These are phyloP conservation scores for Gallinago paraguaiae DNA, from an alignment of 2,113 vertebrate genomes.

Conservation along the genomic window DNA sequence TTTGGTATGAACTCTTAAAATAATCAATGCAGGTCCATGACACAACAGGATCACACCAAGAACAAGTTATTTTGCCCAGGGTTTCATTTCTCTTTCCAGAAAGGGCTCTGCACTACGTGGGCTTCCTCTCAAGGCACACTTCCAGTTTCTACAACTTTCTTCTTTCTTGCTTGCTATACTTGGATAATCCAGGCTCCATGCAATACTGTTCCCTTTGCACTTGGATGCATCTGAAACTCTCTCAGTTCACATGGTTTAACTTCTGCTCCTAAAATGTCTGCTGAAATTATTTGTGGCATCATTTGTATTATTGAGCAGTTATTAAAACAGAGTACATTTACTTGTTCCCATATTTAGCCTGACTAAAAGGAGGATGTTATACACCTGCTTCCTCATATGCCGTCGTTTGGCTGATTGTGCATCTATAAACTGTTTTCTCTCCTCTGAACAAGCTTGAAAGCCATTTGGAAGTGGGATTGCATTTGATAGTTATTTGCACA, in stretches of 20 bases:
- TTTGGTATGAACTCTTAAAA: not conserved
- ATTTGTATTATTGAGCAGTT: not conserved
- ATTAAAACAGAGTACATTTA: not conserved
- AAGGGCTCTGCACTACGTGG: not conserved
- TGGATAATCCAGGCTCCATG: not conserved
- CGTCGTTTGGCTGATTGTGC: fast-evolving
- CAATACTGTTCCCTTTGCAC: not conserved
- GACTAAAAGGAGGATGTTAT: not conserved
- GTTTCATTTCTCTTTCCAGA: not conserved
- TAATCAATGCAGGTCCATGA: not conserved
- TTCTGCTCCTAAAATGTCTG: not conserved
- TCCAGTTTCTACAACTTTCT: not conserved
- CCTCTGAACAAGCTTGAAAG: not conserved
- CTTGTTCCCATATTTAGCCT: not conserved
- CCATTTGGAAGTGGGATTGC: not conserved
- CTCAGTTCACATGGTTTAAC: not conserved
- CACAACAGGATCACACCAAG: not conserved
- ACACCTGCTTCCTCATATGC: not conserved
- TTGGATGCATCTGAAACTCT: not conserved
- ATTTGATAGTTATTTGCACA: not conserved
- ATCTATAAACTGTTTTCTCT: not conserved
- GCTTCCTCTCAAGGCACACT: not conserved
- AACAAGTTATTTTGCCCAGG: not conserved
- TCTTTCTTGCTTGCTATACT: not conserved
- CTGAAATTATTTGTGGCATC: not conserved